A percentile compares a stretch with the other conserved stretches of the same genome.
phyloP scores from a whole-genome alignment of 2,888 invertebrate species.

The Cremastinae sp. region DNA sequence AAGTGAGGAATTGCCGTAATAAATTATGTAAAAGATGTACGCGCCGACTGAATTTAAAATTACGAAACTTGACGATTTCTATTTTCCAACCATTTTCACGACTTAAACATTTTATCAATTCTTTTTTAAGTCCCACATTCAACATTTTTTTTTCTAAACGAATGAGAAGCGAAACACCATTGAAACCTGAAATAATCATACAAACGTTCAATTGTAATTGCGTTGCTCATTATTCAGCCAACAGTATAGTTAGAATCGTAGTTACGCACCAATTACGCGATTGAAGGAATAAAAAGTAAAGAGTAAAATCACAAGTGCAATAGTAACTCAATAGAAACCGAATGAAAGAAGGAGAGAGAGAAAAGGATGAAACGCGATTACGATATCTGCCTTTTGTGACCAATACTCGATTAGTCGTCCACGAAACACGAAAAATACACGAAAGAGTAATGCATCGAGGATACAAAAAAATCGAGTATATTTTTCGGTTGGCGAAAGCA shows the following conservation, averaged over 20 bases:
- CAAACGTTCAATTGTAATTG: too few relatives aligned
- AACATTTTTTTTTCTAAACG: conserved; percentile 1
- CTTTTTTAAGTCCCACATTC: neutral
- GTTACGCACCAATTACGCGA: conserved; percentile 68
- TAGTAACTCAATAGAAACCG: conserved; percentile 79
- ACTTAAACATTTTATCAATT: neutral
- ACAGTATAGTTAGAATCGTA: conserved; percentile 41
- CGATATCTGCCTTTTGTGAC: conserved; percentile 15
- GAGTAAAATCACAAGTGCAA: conserved; percentile 80
- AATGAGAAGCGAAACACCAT: too few relatives aligned
- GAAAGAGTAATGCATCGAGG: too few relatives aligned
- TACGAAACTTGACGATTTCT: conserved; percentile 1
- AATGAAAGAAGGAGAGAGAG: conserved; percentile 56
- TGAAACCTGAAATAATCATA: too few relatives aligned
- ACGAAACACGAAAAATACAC: conserved; percentile 37
- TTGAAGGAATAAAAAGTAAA: conserved; percentile 25
- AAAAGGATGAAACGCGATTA: conserved; percentile 33
- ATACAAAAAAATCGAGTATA: conserved; percentile 4
- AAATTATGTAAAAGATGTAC: conserved; percentile 43
- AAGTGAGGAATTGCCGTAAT: conserved; percentile 79
- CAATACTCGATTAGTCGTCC: conserved; percentile 5
- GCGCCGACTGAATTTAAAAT: conserved; percentile 53
- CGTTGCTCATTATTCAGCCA: too few relatives aligned
- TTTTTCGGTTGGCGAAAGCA: conserved; percentile 43
- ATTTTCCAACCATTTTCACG: conserved; percentile 67